Evolutionary conservation across 92 coral and sea anemone genomes (phyloP), one percentile per base, ranked within the genome.

Genomic region (Palythoa caribaeorum): DNA sequence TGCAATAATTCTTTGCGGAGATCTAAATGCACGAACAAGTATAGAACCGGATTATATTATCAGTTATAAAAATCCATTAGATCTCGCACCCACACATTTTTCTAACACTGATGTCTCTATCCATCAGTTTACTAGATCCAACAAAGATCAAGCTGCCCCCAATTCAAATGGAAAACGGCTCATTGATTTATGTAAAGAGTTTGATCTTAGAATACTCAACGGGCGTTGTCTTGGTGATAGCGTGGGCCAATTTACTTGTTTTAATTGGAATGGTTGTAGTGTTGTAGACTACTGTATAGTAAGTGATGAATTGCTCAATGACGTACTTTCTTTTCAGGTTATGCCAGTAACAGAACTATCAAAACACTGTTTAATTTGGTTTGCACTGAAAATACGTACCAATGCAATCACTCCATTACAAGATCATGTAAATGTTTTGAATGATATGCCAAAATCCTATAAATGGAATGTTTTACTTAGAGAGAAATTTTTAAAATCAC

Each of bases 191-290:
- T 80, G 86, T 17, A 81, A 81, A 63, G 38, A 55, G 20, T 62
- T 81, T 63, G 78, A 81, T 78, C 86, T 81, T 11, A 53, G 86
- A 9, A 81, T 81, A 5, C 53, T 81, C 57, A 81, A 81, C 62
- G 50, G 86, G 13, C 39, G 86, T 55, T 21, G 28, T 53, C 65
- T 44, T 17, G 76, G 86, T 20, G 76, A 81, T 36, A 71, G 76
- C 19, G 16, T 71, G 6, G 76, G 76, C 2, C 48, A 44, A 44
- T 44, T 3, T 44, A 44, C 48, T 44, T 44, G 48, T 6, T 44
- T 44, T 44, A 44, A 44, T 44, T 44, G 4, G 48, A 44, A 44
- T 44, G 48, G 48, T 44, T 44, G 48, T 6, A 44, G 48, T 44
- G 48, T 44, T 44, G 48, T 44, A 44, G 48, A 44, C 48, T 44